phyloP scores from a whole-genome alignment of 2,797 vertebrate species.

The Emys orbicularis region DNA sequence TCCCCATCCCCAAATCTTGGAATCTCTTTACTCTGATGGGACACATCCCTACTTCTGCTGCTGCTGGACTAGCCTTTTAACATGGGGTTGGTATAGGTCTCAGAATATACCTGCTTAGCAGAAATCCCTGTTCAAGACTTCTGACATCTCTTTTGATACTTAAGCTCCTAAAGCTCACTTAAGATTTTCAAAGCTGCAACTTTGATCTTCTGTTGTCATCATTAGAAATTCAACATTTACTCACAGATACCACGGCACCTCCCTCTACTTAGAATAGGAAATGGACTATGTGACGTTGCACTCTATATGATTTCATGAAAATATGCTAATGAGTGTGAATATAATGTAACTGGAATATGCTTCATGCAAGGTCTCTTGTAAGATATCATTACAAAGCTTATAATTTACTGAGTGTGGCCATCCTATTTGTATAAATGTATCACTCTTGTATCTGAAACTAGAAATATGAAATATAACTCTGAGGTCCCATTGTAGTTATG shows the following conservation, averaged over 20 bases:
- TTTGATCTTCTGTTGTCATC: not conserved
- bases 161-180: not conserved
- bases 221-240: not conserved
- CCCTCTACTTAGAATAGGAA: not conserved
- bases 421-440: too few relatives aligned
- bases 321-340: too few relatives aligned
- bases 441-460: too few relatives aligned
- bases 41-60: not conserved
- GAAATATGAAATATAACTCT: too few relatives aligned
- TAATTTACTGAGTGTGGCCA: too few relatives aligned
- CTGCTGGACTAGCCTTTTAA: not conserved
- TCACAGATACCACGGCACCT: not conserved
- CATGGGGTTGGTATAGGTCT: rapidly evolving
- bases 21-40: not conserved
- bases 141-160: not conserved
- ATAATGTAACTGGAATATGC: too few relatives aligned
- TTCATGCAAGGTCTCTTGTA: too few relatives aligned
- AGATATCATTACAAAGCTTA: too few relatives aligned
- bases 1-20: not conserved
- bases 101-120: not conserved
- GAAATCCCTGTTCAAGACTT: not conserved
- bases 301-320: too few relatives aligned
- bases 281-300: not conserved
- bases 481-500: too few relatives aligned
- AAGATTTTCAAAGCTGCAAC: not conserved